phyloP scores from a whole-genome alignment of 2,888 invertebrate species.

The Trilocha varians region DNA sequence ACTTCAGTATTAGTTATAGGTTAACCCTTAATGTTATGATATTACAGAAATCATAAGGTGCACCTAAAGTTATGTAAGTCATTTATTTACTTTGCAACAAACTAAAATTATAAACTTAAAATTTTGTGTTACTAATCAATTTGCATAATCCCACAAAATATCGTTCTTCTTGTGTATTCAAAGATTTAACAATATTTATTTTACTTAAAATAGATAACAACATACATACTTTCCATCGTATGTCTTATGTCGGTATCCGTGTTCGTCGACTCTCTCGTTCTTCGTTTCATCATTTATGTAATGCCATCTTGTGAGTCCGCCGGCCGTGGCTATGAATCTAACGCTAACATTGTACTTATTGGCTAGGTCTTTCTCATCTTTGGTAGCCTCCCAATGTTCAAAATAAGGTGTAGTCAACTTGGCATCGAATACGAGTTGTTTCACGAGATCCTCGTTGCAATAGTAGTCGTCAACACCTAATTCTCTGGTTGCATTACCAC shows the following conservation, averaged over 20 bases:
- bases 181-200: not conserved
- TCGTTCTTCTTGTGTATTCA: too few species aligned
- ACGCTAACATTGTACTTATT: constrained; percentile 80
- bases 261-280: constrained; percentile 54
- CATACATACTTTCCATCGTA: constrained; percentile 42
- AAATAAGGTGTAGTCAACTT: constrained; percentile 77
- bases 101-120: too few species aligned
- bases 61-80: too few species aligned
- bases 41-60: too few species aligned
- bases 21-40: too few species aligned
- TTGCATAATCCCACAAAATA: too few species aligned
- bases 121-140: too few species aligned
- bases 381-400: constrained; percentile 65
- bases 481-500: constrained; percentile 70
- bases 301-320: constrained; percentile 92
- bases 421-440: constrained; percentile 90
- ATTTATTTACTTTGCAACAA: too few species aligned
- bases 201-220: not conserved
- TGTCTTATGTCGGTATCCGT: constrained; percentile 37
- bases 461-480: constrained; percentile 82
- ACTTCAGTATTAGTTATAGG: too few species aligned
- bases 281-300: constrained; percentile 77
- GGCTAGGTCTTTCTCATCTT: constrained; percentile 71
- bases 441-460: constrained; percentile 88
- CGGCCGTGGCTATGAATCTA: constrained; percentile 90